Conservation (phyloP, 2,797 vertebrate genomes). For the Tachyglossus aculeatus region DNA sequence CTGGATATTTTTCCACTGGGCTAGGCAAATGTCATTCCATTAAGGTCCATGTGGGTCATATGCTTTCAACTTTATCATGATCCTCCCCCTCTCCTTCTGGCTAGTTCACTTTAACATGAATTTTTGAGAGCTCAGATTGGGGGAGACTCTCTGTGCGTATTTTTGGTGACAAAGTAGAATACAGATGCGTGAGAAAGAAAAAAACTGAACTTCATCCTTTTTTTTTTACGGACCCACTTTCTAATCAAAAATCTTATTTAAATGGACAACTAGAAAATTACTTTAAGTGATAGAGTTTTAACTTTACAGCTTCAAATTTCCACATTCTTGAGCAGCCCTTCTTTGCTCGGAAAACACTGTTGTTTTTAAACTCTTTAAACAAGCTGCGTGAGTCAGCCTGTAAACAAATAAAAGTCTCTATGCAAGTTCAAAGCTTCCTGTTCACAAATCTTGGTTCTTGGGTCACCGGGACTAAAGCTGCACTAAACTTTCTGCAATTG, state of each 20-base stretch:
- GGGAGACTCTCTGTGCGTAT: no score
- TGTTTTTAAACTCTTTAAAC: not conserved
- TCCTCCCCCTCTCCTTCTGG: no score
- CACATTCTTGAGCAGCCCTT: slow-evolving; percentile 46
- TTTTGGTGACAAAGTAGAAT: no score
- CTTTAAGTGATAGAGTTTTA: not conserved
- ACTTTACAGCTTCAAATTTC: slow-evolving; percentile 7
- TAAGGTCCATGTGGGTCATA: no score
- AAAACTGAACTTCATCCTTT: not conserved
- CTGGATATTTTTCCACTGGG: no score
- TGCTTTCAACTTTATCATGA: no score
- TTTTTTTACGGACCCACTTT: slow-evolving; percentile 11
- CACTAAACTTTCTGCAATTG: no score
- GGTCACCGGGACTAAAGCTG: not conserved
- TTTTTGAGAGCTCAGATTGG: no score
- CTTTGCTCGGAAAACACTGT: not conserved
- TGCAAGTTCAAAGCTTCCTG: slow-evolving; percentile 5
- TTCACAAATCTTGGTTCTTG: slow-evolving; percentile 2
- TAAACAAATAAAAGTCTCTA: slow-evolving; percentile 8
- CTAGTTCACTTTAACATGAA: no score
- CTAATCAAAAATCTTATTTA: slow-evolving; percentile 5
- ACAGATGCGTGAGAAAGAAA: not conserved
- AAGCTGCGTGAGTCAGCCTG: not conserved
- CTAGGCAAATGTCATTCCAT: no score
- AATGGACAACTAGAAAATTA: slow-evolving; percentile 23